phyloP scores from a whole-genome alignment of 2,797 vertebrate species.

The Triplophysa bombifrons region DNA sequence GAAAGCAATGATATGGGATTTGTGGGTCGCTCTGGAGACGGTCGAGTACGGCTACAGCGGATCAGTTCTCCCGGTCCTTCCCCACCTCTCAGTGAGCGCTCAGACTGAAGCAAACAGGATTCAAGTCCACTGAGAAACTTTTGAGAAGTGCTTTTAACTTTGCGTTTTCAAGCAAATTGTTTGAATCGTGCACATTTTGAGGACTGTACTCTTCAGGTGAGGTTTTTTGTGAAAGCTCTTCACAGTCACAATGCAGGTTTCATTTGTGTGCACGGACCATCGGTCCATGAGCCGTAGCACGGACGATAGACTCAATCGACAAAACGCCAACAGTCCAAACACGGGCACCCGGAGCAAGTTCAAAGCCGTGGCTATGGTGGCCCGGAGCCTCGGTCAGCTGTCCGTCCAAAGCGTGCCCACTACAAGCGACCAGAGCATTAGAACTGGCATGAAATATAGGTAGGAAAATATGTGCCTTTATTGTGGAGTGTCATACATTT shows the following conservation, averaged over 20 bases:
- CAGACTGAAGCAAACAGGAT: background rate
- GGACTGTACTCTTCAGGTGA: background rate
- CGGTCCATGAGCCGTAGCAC: conserved; percentile 90
- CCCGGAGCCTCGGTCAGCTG: conserved; percentile 92
- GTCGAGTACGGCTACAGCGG: conserved; percentile 10
- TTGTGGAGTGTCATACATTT: background rate
- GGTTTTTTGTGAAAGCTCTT: conserved; percentile 44
- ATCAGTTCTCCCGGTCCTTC: conserved; percentile 11
- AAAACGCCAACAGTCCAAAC: conserved; percentile 89
- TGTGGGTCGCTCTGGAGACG: conserved; percentile 1
- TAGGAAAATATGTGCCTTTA: conserved; percentile 69
- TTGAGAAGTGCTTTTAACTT: background rate
- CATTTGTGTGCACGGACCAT: conserved; percentile 93
- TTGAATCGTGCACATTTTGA: background rate
- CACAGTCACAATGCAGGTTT: conserved; percentile 88
- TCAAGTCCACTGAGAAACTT: conserved; percentile 14
- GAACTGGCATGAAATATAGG: conserved; percentile 96
- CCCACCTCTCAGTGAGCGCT: background rate
- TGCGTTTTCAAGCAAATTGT: background rate
- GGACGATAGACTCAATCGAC: conserved; percentile 88
- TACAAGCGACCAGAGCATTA: conserved; percentile 83
- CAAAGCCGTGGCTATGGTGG: conserved; percentile 93
- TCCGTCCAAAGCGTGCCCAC: conserved; percentile 86
- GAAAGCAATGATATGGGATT: conserved; percentile 12
- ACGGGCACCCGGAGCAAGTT: conserved; percentile 89